phyloP scores from a whole-genome alignment of 2,113 vertebrate genomes.

The Onychorhynchus coronatus region DNA sequence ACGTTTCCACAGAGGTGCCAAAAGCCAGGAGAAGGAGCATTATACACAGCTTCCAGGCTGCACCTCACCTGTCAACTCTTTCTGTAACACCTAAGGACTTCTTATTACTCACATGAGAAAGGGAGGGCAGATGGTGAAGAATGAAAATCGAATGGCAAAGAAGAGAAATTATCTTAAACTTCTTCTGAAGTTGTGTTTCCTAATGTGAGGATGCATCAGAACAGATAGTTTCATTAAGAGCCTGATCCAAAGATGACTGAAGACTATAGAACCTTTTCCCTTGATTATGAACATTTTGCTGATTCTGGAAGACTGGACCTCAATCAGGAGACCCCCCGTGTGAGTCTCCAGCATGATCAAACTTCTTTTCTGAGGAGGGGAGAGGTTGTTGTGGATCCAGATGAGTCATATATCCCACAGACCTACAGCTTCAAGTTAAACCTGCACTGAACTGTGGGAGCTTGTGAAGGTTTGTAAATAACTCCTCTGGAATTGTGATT shows the following conservation, averaged over 20 bases:
- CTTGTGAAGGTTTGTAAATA: neutral
- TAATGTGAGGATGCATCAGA: neutral
- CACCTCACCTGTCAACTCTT: neutral
- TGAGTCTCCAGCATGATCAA: neutral
- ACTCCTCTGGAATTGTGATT: neutral
- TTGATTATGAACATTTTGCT: neutral
- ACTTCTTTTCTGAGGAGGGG: neutral
- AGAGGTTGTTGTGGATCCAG: neutral
- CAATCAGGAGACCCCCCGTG: fast-evolving
- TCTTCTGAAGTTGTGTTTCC: neutral
- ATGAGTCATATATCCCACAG: neutral
- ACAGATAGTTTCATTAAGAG: neutral
- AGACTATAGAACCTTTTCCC: neutral
- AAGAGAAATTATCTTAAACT: neutral
- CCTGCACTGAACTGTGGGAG: neutral
- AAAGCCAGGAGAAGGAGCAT: neutral
- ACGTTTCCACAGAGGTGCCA: neutral
- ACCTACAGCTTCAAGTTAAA: neutral
- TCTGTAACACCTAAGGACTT: neutral
- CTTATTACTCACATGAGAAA: neutral
- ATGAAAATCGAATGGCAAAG: neutral
- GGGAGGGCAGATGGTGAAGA: neutral
- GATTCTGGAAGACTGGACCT: neutral
- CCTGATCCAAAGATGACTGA: neutral
- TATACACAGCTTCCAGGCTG: neutral